Base-by-base conservation (phyloP, 2,113 vertebrate species). In the Colossoma macropomum region DNA sequence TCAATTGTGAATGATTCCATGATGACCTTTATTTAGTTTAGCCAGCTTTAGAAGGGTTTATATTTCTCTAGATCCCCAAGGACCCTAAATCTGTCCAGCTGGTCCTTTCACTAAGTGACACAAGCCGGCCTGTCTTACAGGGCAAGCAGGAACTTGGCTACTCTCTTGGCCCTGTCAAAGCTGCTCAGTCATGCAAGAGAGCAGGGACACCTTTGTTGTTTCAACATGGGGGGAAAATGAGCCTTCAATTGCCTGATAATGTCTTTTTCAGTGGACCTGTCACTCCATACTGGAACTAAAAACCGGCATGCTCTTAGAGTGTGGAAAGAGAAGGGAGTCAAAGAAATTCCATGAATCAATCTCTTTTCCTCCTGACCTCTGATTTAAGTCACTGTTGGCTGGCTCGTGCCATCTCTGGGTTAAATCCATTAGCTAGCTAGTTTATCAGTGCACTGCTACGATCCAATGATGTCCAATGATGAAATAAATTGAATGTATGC, bases 61-160 rank as follows among this genome's bases (percentile, higher is more conserved):
- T 91, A 89, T 93, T 91, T 90, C 63, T 85, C 81, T 62, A 56
- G 80, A 74, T 91, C 88, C 89, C 89, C 3, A 77, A 87, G 79
- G 87, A 82, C 86, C 85, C 80, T 88, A 86, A 91, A 89, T 89
- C 89, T 89, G 89, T 87, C 80, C 48, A 82, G 38, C 65, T 72
- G 84, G 69, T 90, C 8, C 75, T 90, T 88, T 88, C 81, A 78
- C 8, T 83, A 88, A 87, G 83, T 91, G 88, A 92, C 88, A 90
- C 85, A 80, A 86, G 74, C 69, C 62, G 27, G 72, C 66, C 54
- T 86, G 85, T 87, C 65, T 62, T 84, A 81, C 77, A 69, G 77
- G 66, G 82, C 63, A 81, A 17, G 63, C 66, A 48, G 75, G 13
- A 21, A 82, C 84, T 87, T 80, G 50, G 32, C 86, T 90, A 89